A percentile compares a stretch with the other conserved stretches of the same genome.
Conservation (phyloP, 2,113 vertebrate genomes). For the Phalacrocorax brasilianus region DNA sequence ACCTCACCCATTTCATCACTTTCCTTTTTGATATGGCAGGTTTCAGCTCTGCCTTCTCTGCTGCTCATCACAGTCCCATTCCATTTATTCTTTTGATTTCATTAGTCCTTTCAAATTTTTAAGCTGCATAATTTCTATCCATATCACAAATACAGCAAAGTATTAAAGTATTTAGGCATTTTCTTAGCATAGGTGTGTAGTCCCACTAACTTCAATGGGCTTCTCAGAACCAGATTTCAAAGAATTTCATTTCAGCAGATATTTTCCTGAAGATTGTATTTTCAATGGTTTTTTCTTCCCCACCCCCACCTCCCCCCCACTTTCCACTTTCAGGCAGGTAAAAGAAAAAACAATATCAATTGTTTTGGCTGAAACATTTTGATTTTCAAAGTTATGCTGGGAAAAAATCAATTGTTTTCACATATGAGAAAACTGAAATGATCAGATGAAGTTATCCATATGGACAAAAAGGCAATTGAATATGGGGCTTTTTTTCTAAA, state of each 20-base stretch:
- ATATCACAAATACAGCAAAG: neutral
- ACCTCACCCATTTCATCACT: neutral
- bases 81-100: neutral
- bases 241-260: neutral
- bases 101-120: neutral
- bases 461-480: neutral
- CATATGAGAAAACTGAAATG: neutral
- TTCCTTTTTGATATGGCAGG: neutral
- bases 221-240: neutral
- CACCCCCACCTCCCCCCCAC: no score
- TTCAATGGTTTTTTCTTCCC: neutral
- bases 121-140: neutral
- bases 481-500: neutral
- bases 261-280: neutral
- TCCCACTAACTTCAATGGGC: neutral
- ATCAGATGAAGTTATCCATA: neutral
- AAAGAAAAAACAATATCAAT: rapidly evolving
- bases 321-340: neutral
- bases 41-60: neutral
- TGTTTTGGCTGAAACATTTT: neutral
- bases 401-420: neutral
- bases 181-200: neutral
- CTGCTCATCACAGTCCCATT: neutral
- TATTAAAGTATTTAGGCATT: neutral
- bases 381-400: neutral